Percentiles rank a stretch among this genome's conserved stretches.
These are phyloP conservation scores for Polia nebulosa DNA, from an alignment of 2,888 invertebrate genomes.

Conservation along the genomic window DNA sequence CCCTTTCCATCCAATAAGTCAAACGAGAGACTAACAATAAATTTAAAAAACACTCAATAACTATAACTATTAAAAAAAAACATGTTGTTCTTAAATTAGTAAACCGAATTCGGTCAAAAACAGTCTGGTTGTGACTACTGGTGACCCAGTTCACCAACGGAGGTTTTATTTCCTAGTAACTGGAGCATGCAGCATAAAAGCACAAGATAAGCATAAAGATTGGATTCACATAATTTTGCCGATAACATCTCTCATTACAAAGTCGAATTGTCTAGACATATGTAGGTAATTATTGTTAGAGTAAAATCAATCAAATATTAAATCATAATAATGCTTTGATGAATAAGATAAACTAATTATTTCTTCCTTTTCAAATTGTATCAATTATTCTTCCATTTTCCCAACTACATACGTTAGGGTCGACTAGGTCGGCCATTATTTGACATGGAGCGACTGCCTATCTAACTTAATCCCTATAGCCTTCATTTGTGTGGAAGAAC, in stretches of 20 bases:
- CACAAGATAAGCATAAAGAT: conserved; percentile 38
- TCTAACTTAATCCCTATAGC: no score
- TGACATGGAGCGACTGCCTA: no score
- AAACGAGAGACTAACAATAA: no score
- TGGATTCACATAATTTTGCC: conserved; percentile 18
- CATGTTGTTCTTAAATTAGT: neutral
- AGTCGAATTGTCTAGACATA: conserved; percentile 6
- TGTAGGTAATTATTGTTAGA: neutral
- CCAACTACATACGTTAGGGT: no score
- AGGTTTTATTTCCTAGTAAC: conserved; percentile 25
- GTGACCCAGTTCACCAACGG: conserved; percentile 12
- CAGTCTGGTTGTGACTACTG: no score
- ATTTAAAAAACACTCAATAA: no score
- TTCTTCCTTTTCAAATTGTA: no score
- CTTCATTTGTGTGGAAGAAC: no score
- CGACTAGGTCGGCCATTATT: no score
- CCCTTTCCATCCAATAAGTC: no score
- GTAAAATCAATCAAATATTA: neutral
- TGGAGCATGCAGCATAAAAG: conserved; percentile 43
- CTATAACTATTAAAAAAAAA: no score
- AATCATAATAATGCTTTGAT: neutral
- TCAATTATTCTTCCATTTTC: no score
- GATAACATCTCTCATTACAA: conserved; percentile 25
- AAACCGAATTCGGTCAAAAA: conserved; percentile 4
- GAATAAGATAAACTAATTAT: neutral